Base-by-base conservation (phyloP, 1,140 invertebrate species). In the Bicyclus anynana region DNA sequence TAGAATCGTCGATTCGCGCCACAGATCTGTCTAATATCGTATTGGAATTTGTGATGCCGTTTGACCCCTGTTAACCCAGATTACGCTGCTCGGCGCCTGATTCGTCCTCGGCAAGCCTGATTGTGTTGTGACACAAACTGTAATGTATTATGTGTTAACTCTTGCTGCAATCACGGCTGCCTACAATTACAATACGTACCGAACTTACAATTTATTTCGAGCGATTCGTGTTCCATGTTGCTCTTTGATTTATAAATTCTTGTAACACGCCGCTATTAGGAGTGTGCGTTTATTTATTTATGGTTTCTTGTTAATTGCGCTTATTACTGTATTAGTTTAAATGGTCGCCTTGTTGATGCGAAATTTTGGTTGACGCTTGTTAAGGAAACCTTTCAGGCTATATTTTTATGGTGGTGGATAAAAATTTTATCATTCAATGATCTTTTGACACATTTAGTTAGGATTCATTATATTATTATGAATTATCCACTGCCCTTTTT, bases 41-140 rank as follows among this genome's bases (percentile, higher is more conserved):
- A 89, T 89, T 89, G 89, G 89, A 89, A 90, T 90, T 90, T 89
- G 87, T 89, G 84, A 85, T 88, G 84, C 81, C 87, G 85, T 88
- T 90, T 90, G 87, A 90, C 89, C 89, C 87, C 89, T 81, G 84
- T 90, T 90, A 89, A 89, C 87, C 87, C 84, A 89, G 87, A 90
- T 89, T 89, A 89, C 87, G 79, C 74, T 79, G 64, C 77, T 84
- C 84, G 82, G 74, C 84, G 80, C 86, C 83, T 87, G 85, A 89
- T 89, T 89, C 87, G 83, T 87, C 83, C 82, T 84, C 84, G 70
- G 53, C 51, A 69, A 69, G 74, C 75, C 77, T 88, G 85, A 88
- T 88, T 88, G 84, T 87, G 83, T 88, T 86, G 83, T 88, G 84
- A 88, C 85, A 88, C 80, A 88, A 86, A 86, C 83, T 83, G 80